Evolutionary conservation across 2,113 vertebrate species (phyloP).

Genomic region (Heliornis fulica): DNA sequence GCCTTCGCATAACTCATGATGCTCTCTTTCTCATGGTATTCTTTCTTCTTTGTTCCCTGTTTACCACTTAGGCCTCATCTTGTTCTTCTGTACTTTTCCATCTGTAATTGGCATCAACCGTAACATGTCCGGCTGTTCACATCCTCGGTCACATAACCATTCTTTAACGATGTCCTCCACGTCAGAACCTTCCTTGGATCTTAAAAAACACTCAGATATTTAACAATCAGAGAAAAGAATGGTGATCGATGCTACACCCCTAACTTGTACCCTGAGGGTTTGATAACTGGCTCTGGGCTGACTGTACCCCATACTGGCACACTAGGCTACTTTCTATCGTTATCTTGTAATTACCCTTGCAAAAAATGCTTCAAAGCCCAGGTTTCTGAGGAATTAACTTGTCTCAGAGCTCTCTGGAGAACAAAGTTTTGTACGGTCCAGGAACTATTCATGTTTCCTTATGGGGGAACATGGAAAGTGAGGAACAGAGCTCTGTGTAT

Average conservation of each 20-base stretch:
- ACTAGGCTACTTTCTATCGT: not conserved
- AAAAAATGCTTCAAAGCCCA: not conserved
- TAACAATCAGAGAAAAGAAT: not conserved
- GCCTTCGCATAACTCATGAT: no score
- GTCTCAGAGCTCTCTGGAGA: not conserved
- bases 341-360: not conserved
- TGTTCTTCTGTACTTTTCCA: no score
- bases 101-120: no score
- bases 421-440: rapidly evolving
- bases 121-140: no score
- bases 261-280: not conserved
- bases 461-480: not conserved
- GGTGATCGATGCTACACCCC: rapidly evolving
- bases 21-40: no score
- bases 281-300: rapidly evolving
- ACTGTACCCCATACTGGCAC: not conserved
- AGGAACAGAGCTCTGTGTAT: not conserved
- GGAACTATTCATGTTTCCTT: not conserved
- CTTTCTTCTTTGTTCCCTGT: no score
- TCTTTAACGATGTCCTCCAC: no score
- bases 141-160: no score
- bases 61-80: no score
- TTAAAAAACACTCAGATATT: not conserved
- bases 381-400: rapidly evolving
- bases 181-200: not conserved